A percentile compares a stretch with the other conserved stretches of the same genome.
Evolutionary conservation across 1,140 invertebrate genomes (phyloP).

Genomic region (Lethrus apterus): DNA sequence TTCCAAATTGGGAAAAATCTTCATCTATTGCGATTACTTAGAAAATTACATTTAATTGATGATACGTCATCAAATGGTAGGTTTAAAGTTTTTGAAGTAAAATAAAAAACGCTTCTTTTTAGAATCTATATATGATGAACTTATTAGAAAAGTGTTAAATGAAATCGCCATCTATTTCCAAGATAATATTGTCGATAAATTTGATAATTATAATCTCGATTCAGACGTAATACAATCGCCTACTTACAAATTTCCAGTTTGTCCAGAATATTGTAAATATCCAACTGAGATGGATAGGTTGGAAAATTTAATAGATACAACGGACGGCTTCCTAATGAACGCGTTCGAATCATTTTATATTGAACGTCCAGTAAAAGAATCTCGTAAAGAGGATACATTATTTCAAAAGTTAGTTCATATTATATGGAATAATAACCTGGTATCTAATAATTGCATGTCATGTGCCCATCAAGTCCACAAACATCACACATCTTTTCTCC

Average conservation of each 20-base stretch:
- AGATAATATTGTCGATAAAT: neutral
- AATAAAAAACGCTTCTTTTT: neutral
- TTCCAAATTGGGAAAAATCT: constrained; percentile 35
- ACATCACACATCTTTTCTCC: too few relatives aligned
- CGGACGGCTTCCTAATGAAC: constrained; percentile 32
- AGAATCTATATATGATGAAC: constrained; percentile 32
- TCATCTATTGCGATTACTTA: constrained; percentile 30
- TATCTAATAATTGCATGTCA: too few relatives aligned
- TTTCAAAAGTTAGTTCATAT: constrained; percentile 21
- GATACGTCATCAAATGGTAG: neutral
- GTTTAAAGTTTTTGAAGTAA: neutral
- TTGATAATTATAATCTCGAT: neutral
- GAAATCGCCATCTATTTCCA: constrained; percentile 17
- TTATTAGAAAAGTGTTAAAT: constrained; percentile 23
- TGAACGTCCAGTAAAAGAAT: constrained; percentile 11
- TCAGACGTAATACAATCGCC: neutral
- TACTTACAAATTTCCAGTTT: constrained; percentile 12
- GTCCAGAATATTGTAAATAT: constrained; percentile 16
- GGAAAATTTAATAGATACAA: constrained; percentile 30
- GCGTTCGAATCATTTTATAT: constrained; percentile 28
- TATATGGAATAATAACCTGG: too few relatives aligned
- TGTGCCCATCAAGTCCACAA: too few relatives aligned
- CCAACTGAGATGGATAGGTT: constrained; percentile 26
- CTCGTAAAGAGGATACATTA: constrained; percentile 12
- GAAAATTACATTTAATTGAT: constrained; percentile 27